Conservation (phyloP, 1,140 invertebrate species). For the Pseudomyrmex flavicornis region DNA sequence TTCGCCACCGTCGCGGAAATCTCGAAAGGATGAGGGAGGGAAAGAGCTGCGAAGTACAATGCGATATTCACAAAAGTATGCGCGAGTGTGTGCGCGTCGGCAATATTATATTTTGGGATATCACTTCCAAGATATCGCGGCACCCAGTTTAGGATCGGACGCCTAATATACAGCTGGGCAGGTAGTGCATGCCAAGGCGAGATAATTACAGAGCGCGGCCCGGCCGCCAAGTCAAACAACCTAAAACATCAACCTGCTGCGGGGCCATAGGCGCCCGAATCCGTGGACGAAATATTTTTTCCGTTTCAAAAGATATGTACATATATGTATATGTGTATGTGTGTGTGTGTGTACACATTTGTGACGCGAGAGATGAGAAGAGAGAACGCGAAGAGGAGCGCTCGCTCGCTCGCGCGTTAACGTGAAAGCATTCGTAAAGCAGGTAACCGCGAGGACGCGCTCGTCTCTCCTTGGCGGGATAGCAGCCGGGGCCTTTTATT, state of each 20-base stretch:
- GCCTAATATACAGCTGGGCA: constrained; percentile 78
- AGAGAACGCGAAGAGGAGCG: neutral
- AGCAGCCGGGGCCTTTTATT: constrained; percentile 60
- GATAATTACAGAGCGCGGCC: constrained; percentile 85
- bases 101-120: constrained; percentile 12
- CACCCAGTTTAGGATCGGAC: constrained; percentile 57
- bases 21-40: neutral
- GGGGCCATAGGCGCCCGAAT: constrained; percentile 78
- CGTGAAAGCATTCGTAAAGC: constrained; percentile 55
- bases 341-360: neutral
- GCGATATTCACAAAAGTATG: no score
- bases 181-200: constrained; percentile 84
- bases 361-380: neutral
- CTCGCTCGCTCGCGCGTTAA: constrained; percentile 6
- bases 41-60: no score
- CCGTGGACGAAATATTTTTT: constrained; percentile 48
- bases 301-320: constrained; percentile 64
- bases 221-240: constrained; percentile 85
- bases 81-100: neutral
- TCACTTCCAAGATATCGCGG: constrained; percentile 23
- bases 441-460: constrained; percentile 48
- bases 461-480: constrained; percentile 30
- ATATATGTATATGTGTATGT: neutral
- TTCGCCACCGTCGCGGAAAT: neutral
- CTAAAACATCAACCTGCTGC: constrained; percentile 82